These are phyloP conservation scores for Pelecanus crispus DNA, from an alignment of 2,113 vertebrate genomes.

Conservation along the genomic window DNA sequence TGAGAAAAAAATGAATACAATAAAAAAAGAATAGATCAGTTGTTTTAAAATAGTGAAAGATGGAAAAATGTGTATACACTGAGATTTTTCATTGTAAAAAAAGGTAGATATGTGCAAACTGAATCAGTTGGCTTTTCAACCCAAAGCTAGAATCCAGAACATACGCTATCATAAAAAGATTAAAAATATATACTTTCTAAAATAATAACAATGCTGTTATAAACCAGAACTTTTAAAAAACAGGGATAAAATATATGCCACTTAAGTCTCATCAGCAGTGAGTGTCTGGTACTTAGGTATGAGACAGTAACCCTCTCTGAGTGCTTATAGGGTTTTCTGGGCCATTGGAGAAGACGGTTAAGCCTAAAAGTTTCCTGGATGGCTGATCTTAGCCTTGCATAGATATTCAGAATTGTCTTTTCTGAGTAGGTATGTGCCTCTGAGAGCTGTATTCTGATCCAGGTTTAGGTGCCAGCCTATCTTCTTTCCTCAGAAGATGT, in stretches of 20 bases:
- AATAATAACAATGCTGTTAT: background rate
- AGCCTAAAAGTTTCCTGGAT: background rate
- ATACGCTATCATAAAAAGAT: background rate
- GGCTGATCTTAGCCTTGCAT: background rate
- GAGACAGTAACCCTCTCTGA: background rate
- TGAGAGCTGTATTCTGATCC: background rate
- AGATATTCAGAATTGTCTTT: background rate
- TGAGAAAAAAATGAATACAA: background rate
- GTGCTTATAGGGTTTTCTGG: background rate
- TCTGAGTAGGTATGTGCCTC: background rate
- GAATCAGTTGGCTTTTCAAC: background rate
- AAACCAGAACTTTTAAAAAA: background rate
- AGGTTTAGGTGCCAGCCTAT: background rate
- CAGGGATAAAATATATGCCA: background rate
- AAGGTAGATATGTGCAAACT: background rate
- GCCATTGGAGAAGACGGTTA: background rate
- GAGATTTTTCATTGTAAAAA: background rate
- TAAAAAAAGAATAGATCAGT: background rate
- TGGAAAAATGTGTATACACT: background rate
- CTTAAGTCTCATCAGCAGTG: background rate
- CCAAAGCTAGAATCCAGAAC: background rate
- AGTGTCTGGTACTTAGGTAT: background rate
- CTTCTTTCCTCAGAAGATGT: background rate
- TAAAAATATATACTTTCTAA: background rate
- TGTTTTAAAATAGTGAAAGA: background rate